These are phyloP conservation scores for Tetramorium alpestre DNA, from an alignment of 1,140 invertebrate genomes.

Conservation along the genomic window DNA sequence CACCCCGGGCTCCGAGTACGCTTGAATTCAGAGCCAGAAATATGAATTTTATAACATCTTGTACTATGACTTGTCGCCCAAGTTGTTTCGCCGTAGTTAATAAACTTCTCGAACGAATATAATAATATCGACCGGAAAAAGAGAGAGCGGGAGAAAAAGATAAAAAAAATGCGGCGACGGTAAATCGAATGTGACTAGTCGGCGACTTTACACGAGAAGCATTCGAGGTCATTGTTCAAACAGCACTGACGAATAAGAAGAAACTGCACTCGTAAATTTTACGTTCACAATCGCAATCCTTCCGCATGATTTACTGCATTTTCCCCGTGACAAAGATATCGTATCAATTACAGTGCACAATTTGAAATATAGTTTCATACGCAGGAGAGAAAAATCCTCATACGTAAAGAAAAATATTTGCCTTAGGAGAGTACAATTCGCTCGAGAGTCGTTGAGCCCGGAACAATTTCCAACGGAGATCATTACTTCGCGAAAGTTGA, in stretches of 20 bases:
- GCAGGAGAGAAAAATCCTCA: background rate
- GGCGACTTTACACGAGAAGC: background rate
- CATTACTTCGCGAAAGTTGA: background rate
- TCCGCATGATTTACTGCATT: background rate
- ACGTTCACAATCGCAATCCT: background rate
- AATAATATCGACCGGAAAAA: background rate
- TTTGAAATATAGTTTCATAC: background rate
- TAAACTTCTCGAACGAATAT: background rate
- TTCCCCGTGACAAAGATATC: background rate
- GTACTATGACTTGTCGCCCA: background rate
- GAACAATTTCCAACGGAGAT: slow-evolving; percentile 5
- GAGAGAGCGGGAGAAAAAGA: background rate
- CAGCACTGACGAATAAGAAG: background rate
- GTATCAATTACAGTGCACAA: background rate
- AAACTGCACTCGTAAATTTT: slow-evolving; percentile 13
- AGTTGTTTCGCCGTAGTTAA: background rate
- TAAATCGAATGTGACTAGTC: slow-evolving; percentile 1
- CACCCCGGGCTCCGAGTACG: background rate
- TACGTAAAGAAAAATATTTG: background rate
- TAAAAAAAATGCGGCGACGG: background rate
- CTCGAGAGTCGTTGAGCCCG: background rate
- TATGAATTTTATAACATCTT: slow-evolving; percentile 41
- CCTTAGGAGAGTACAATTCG: slow-evolving; percentile 14
- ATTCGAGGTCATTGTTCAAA: background rate
- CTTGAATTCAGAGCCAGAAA: slow-evolving; percentile 3